Evolutionary conservation across 2,797 vertebrate genomes (phyloP).

Genomic region (Podarcis siculus): DNA sequence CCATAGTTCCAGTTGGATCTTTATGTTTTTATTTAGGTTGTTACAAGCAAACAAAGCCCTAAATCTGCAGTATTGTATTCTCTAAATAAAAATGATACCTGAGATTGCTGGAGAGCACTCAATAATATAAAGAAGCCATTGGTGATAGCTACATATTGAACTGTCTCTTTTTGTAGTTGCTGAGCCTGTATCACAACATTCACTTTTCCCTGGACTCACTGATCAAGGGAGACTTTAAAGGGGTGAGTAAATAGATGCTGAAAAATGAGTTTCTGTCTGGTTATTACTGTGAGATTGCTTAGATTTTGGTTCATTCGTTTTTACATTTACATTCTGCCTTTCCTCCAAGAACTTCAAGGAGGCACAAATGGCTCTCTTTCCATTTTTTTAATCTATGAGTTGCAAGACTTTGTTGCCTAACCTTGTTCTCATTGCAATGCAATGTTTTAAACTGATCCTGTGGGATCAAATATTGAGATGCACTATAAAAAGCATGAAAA

Average conservation of each 20-base stretch:
- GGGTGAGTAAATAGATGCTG: slow-evolving; percentile 68
- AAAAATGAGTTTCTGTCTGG: background rate
- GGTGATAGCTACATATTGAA: background rate
- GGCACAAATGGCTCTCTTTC: no score
- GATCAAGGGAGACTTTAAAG: slow-evolving; percentile 84
- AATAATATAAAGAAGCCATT: background rate
- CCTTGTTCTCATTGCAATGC: background rate
- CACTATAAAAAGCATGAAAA: background rate
- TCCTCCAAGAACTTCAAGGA: background rate
- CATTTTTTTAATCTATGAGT: no score
- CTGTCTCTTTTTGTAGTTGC: slow-evolving; percentile 75
- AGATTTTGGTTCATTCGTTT: background rate
- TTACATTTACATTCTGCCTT: no score
- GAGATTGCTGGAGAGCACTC: background rate
- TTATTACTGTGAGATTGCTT: background rate
- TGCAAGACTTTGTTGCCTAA: background rate
- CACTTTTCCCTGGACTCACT: slow-evolving; percentile 87
- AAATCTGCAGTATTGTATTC: background rate
- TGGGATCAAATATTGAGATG: background rate
- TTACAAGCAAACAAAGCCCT: background rate
- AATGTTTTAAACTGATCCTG: background rate
- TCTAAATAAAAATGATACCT: background rate
- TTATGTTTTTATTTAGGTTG: background rate
- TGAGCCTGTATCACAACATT: slow-evolving; percentile 87
- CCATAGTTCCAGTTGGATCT: background rate